Conservation (phyloP, 1,140 invertebrate genomes). For the Anastrepha ludens region DNA sequence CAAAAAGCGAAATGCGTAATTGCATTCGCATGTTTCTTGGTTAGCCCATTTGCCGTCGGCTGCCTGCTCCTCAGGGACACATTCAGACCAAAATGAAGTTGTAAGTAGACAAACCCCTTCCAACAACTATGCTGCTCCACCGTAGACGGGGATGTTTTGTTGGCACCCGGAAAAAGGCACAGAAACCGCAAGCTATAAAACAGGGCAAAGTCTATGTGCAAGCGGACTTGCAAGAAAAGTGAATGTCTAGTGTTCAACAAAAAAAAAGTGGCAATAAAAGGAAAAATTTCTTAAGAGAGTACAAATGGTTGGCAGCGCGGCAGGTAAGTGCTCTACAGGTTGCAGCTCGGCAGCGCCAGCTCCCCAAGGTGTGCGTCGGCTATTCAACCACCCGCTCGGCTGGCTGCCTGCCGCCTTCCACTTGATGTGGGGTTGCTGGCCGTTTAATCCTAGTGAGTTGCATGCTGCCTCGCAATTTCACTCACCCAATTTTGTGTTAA, state of each 20-base stretch:
- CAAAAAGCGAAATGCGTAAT: not conserved
- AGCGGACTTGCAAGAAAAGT: not conserved
- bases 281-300: not conserved
- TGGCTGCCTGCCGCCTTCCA: not conserved
- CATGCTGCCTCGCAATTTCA: too few species aligned
- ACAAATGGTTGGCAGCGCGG: not conserved
- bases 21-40: slow-evolving; percentile 39
- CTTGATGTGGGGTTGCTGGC: slow-evolving; percentile 35
- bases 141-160: not conserved
- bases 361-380: slow-evolving; percentile 24
- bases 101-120: slow-evolving; percentile 20
- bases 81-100: slow-evolving; percentile 50
- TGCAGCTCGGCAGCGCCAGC: not conserved
- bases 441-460: not conserved
- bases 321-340: slow-evolving; percentile 36
- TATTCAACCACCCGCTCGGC: not conserved
- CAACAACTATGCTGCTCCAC: not conserved
- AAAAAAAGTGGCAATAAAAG: not conserved
- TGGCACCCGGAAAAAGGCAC: slow-evolving; percentile 18
- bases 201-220: too few species aligned
- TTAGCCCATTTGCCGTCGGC: not conserved
- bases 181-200: slow-evolving; percentile 15
- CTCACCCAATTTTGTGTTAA: slow-evolving; percentile 6
- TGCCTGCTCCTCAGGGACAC: slow-evolving; percentile 43
- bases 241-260: not conserved